Percentiles rank a stretch among this genome's conserved stretches.
Conservation (phyloP, 1,140 invertebrate genomes). For the Bombus pyrosoma region DNA sequence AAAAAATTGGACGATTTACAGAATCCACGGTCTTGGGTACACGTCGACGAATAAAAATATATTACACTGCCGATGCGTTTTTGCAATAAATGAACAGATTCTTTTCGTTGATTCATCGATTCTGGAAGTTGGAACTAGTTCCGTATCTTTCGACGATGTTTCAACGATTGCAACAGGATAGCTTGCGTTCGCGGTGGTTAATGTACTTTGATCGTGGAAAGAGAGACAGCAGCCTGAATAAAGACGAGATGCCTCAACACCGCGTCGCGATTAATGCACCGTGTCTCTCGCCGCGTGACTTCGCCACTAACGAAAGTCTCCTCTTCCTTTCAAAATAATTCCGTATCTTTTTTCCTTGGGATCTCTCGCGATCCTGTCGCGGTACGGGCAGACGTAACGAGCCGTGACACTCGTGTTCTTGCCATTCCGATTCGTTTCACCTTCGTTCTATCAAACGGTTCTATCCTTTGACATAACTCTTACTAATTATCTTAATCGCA, state of each 20-base stretch:
- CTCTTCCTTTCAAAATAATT: conserved; percentile 81
- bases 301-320: conserved; percentile 79
- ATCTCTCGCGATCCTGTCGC: conserved; percentile 63
- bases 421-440: conserved; percentile 20
- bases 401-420: conserved; percentile 73
- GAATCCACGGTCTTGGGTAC: background rate
- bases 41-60: background rate
- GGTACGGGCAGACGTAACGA: conserved; percentile 72
- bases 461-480: background rate
- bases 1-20: background rate
- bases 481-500: background rate
- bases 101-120: background rate
- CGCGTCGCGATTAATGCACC: conserved; percentile 26
- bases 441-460: conserved; percentile 18
- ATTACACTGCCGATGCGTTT: background rate
- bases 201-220: background rate
- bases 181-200: background rate
- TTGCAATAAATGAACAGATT: background rate
- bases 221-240: background rate
- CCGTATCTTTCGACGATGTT: background rate
- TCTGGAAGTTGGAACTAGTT: background rate
- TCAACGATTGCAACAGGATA: background rate
- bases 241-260: background rate
- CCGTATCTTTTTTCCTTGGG: conserved; percentile 70
- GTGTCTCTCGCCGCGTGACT: conserved; percentile 37